Evolutionary conservation across 2,113 vertebrate genomes (phyloP), one percentile per base, ranked within the genome.

Genomic region (Passerina amoena): DNA sequence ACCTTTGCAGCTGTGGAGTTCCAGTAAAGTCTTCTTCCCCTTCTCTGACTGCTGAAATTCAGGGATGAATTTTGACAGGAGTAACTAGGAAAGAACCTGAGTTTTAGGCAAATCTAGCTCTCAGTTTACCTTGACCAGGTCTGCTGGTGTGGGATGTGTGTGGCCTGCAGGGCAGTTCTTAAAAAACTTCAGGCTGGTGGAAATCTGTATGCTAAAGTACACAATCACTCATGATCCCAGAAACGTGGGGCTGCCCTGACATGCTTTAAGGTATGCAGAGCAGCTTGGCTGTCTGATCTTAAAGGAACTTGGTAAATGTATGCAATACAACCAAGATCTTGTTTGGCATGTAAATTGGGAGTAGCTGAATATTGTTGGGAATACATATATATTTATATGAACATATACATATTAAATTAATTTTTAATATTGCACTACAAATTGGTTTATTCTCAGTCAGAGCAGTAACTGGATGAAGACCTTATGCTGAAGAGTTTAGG

Each of bases 61-160:
- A 40, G 60, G 28, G 50, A 2, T 23, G 35, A 35, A 47, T 24
- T 48, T 17, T 56, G 27, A 3, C 45, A 35, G 54, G 40, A 38
- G 12, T 17, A 51, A 19, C 31, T 28, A 22, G 30, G 1, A 3
- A 31, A 12, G 22, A 81, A 12, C 61, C 50, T 0, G 4, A 30
- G 14, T 21, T 33, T 38, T 18, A 45, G 50, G n/a, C 45, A 22
- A 0, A 53, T 27, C 24, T 42, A 50, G 20, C 31, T 51, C 31
- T n/a, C 11, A 2, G 6, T 18, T 47, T 10, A 3, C 16, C 38
- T 45, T 61, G 27, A 6, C 31, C 38, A 16, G 54, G 7, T 28
- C 40, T 47, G 1, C 45, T 80, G 78, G 11, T n/a, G 5, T 2
- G 2, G 59, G 6, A 1, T 31, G 25, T 5, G 0, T 0, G 1